Percentiles rank a stretch among this genome's conserved stretches.
These are phyloP conservation scores for Cettia cetti DNA, from an alignment of 2,113 vertebrate species.

Conservation along the genomic window DNA sequence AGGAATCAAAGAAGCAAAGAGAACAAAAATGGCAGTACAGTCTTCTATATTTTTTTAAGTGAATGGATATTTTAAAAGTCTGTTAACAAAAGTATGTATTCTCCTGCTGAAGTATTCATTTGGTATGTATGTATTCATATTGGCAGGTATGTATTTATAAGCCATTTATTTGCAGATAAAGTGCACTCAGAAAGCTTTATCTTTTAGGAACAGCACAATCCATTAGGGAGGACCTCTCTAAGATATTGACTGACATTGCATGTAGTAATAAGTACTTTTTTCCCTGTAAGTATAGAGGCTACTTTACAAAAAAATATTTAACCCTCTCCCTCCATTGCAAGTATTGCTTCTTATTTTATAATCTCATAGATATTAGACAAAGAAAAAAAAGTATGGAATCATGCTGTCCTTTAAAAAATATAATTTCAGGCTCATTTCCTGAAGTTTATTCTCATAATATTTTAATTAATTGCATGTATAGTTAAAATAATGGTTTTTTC, in stretches of 20 bases:
- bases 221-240: not conserved
- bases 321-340: fast-evolving
- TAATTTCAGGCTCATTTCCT: not conserved
- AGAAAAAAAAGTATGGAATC: not conserved
- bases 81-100: not conserved
- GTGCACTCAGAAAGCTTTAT: not conserved
- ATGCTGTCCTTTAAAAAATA: not conserved
- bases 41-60: not conserved
- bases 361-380: not conserved
- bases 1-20: not conserved
- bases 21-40: not conserved
- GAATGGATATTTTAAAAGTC: not conserved
- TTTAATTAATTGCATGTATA: not conserved
- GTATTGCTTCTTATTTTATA: not conserved
- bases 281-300: not conserved
- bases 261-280: not conserved
- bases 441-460: not conserved
- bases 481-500: not conserved
- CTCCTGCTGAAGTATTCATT: not conserved
- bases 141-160: not conserved
- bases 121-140: not conserved
- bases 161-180: not conserved
- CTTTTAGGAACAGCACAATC: not conserved
- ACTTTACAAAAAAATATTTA: not conserved
- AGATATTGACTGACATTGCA: not conserved